These are phyloP conservation scores for Smutsia temminckii DNA, from an alignment of 2,797 vertebrate species.

Conservation along the genomic window DNA sequence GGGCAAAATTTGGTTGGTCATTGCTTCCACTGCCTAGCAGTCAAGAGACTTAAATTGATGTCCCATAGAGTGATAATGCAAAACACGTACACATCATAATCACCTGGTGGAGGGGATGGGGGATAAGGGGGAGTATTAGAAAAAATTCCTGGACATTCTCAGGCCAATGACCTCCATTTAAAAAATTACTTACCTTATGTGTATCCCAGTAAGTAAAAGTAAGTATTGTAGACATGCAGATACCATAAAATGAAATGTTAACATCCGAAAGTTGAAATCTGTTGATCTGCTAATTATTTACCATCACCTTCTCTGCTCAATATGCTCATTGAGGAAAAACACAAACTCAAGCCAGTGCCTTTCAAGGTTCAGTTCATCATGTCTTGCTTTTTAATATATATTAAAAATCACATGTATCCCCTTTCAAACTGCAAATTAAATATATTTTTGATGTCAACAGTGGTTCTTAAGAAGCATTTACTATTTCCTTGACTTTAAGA, in stretches of 20 bases:
- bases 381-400: background rate
- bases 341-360: background rate
- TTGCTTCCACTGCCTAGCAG: background rate
- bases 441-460: background rate
- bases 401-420: background rate
- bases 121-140: background rate
- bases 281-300: background rate
- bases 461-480: constrained; percentile 21
- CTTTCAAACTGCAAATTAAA: background rate
- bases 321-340: background rate
- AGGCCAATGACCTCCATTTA: background rate
- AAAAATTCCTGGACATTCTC: background rate
- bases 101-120: background rate
- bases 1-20: background rate
- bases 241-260: background rate
- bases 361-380: background rate
- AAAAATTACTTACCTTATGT: background rate
- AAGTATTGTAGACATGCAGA: background rate
- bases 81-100: background rate
- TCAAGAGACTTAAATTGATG: background rate
- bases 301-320: background rate
- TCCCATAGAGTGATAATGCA: background rate
- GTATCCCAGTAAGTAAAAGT: background rate
- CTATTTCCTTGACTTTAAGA: constrained; percentile 55
- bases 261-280: background rate